These are phyloP conservation scores for Mycetomoellerius zeteki DNA, from an alignment of 1,140 invertebrate species.

Conservation along the genomic window DNA sequence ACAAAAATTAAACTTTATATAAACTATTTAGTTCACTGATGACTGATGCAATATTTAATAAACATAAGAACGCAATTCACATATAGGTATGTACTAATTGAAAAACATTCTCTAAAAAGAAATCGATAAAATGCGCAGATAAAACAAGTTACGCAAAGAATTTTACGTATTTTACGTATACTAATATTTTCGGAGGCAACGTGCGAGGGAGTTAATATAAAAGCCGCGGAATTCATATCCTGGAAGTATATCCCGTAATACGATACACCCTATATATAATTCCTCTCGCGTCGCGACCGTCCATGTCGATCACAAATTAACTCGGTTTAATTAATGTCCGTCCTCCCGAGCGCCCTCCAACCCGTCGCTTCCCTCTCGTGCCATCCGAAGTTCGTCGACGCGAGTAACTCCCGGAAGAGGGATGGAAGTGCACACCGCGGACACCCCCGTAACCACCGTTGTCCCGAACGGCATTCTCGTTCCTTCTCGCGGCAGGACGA, in stretches of 20 bases:
- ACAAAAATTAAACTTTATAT: neutral
- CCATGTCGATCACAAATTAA: constrained; percentile 72
- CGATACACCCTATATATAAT: constrained; percentile 28
- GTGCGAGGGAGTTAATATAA: constrained; percentile 26
- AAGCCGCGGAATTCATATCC: constrained; percentile 36
- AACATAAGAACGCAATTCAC: neutral
- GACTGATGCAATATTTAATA: neutral
- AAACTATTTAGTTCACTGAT: neutral
- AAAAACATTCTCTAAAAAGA: neutral
- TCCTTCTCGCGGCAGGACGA: neutral
- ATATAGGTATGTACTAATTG: neutral
- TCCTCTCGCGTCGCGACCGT: constrained; percentile 35
- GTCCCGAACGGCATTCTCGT: constrained; percentile 2
- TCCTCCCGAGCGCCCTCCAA: constrained; percentile 32
- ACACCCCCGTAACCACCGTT: neutral
- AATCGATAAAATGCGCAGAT: neutral
- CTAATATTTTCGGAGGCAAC: constrained; percentile 21
- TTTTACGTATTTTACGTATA: constrained; percentile 2
- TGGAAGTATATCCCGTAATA: constrained; percentile 35
- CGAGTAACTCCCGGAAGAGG: constrained; percentile 42
- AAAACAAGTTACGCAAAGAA: constrained; percentile 15
- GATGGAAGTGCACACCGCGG: constrained; percentile 31
- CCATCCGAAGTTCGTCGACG: constrained; percentile 31
- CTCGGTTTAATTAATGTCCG: constrained; percentile 71
- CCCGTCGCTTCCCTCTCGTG: neutral